Evolutionary conservation across 2,113 vertebrate genomes (phyloP).

Genomic region (Tragelaphus buxtoni): DNA sequence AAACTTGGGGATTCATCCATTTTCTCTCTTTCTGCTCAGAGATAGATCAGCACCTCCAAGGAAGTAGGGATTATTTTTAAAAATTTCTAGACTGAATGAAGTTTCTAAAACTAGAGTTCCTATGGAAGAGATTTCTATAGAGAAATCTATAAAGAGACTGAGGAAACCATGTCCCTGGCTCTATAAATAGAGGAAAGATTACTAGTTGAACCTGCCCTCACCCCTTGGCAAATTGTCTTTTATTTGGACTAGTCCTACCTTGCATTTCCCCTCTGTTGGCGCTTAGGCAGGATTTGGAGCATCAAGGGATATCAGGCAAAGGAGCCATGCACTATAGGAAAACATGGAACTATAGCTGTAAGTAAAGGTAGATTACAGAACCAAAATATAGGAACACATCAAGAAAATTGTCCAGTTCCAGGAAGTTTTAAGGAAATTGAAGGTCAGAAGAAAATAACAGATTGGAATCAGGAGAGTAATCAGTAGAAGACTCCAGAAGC

Average conservation of each 20-base stretch:
- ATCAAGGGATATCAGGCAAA: background rate
- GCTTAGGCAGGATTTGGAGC: background rate
- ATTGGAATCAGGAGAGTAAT: background rate
- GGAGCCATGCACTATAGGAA: background rate
- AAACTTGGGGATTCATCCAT: background rate
- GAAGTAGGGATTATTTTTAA: background rate
- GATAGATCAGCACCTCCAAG: background rate
- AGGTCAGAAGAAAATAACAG: conserved; percentile 3
- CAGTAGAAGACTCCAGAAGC: background rate
- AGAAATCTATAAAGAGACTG: background rate
- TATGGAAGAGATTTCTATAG: background rate
- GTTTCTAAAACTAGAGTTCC: background rate
- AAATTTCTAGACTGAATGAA: background rate
- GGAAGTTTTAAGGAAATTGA: background rate
- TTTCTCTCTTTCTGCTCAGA: background rate
- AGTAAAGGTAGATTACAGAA: background rate
- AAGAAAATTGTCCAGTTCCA: background rate
- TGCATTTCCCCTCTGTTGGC: background rate
- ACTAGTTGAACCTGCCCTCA: background rate
- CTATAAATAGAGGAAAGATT: background rate
- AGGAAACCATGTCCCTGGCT: background rate
- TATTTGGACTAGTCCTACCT: background rate
- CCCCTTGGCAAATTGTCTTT: background rate
- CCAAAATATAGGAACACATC: background rate
- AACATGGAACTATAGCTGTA: background rate